Conservation (phyloP, 2,113 vertebrate genomes). For the Columbina picui region DNA sequence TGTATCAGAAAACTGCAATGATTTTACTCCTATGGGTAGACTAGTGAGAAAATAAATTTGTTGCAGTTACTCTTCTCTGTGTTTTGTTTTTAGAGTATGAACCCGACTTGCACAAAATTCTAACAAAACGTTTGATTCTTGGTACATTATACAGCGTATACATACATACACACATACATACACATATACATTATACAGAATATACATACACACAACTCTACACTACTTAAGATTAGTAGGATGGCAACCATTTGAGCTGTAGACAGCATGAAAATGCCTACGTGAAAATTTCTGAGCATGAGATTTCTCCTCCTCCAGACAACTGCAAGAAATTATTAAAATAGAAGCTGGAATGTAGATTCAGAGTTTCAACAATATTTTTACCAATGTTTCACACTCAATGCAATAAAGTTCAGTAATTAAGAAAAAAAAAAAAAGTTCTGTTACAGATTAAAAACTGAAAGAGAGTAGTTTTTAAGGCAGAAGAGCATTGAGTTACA, state of each 20-base stretch:
- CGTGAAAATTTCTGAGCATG: background rate
- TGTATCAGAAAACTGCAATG: conserved; percentile 42
- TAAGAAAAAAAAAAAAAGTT: background rate
- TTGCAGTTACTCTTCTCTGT: background rate
- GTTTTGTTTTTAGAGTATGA: background rate
- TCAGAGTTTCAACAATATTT: background rate
- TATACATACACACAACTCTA: background rate
- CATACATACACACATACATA: background rate
- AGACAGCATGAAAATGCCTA: background rate
- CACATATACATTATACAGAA: background rate
- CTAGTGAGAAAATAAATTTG: conserved; percentile 37
- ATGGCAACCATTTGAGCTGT: background rate
- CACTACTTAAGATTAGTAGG: background rate
- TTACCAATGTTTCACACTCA: background rate
- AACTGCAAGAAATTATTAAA: background rate
- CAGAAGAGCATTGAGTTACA: background rate
- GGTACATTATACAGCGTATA: background rate
- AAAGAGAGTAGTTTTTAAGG: background rate
- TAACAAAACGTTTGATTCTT: background rate
- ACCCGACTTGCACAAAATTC: background rate
- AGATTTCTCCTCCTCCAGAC: background rate
- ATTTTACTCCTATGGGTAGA: conserved; percentile 23
- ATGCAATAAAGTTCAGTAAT: background rate
- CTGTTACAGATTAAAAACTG: background rate
- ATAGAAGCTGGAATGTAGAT: background rate